Evolutionary conservation across 2,888 invertebrate genomes (phyloP).

Genomic region (Cinara cedri): DNA sequence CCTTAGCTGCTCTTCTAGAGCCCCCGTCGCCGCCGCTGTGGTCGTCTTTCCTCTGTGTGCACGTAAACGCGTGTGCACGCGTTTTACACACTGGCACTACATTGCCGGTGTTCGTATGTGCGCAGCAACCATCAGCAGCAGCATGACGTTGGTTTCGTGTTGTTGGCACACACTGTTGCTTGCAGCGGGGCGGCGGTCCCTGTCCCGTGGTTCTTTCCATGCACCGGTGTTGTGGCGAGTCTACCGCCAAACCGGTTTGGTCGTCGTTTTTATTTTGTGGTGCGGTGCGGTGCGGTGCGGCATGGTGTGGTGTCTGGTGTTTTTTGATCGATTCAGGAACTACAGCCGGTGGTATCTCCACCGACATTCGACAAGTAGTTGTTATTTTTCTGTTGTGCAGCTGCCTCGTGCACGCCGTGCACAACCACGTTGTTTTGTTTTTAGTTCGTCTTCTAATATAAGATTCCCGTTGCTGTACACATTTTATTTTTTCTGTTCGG

Average conservation of each 20-base stretch:
- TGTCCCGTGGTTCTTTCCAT: background rate
- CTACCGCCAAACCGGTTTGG: slow-evolving; percentile 7
- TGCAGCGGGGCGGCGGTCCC: background rate
- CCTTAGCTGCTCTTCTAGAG: slow-evolving; percentile 33
- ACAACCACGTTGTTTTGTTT: too few species aligned
- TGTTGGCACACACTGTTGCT: background rate
- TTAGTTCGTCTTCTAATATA: too few species aligned
- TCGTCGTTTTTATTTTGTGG: background rate
- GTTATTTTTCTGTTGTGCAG: background rate
- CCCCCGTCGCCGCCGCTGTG: background rate
- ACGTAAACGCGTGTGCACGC: background rate
- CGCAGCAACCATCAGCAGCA: too few species aligned
- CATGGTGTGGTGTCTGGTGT: too few species aligned
- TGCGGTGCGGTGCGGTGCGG: too few species aligned
- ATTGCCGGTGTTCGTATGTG: background rate
- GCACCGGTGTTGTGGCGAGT: background rate
- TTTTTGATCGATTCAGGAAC: background rate
- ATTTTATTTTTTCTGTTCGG: too few species aligned
- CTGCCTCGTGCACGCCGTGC: too few species aligned
- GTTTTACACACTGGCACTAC: too few species aligned
- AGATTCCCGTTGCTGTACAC: too few species aligned
- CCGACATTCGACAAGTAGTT: background rate
- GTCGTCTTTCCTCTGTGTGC: background rate
- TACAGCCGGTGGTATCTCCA: background rate
- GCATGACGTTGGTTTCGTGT: too few species aligned